Evolutionary conservation across 1,140 invertebrate species (phyloP), one percentile per base, ranked within the genome.

Genomic region (Zaprionus ornatus): DNA sequence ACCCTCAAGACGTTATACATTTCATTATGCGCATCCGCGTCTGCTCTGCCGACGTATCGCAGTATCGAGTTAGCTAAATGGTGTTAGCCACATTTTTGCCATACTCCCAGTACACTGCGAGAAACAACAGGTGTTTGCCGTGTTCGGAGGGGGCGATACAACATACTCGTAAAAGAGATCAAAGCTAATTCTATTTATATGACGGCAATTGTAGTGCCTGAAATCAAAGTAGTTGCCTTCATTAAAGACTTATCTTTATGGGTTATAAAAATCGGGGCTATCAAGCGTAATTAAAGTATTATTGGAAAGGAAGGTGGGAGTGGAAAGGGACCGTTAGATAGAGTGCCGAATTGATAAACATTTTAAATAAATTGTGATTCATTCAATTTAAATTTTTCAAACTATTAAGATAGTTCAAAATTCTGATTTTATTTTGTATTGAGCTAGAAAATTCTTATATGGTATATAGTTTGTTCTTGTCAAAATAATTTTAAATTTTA

Each of bases 41-140:
- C 48, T 32, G 40, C 59, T 21, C 32, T 13, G 25, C 60, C 54
- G 13, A 23, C 35, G 32, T 62, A 57, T 66, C 54, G 56, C 17
- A 48, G 59, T 32, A 32, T 66, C 65, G 67, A 50, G 63, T 52
- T 77, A 73, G 52, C 69, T 70, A 73, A 77, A 77, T 77, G 63
- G 67, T 71, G 64, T 77, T 64, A 65, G 84, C 84, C 75, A 80
- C 74, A 88, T 69, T 84, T 90, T 88, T 57, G 84, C 73, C 57
- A 85, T 66, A 61, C 32, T 17, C 42, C 17, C 62, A 37, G 12
- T 60, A 65, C 61, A 65, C 68, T 63, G 57, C 12, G 25, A 54
- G 17, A 70, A 55, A 70, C 7, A 15, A 48, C 17, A 48, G 19
- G 19, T 50, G 45, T 48, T 48, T 19, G 17, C 17, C 42, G 13